Conservation (phyloP, 2,797 vertebrate genomes). For the Protonibea diacanthus region DNA sequence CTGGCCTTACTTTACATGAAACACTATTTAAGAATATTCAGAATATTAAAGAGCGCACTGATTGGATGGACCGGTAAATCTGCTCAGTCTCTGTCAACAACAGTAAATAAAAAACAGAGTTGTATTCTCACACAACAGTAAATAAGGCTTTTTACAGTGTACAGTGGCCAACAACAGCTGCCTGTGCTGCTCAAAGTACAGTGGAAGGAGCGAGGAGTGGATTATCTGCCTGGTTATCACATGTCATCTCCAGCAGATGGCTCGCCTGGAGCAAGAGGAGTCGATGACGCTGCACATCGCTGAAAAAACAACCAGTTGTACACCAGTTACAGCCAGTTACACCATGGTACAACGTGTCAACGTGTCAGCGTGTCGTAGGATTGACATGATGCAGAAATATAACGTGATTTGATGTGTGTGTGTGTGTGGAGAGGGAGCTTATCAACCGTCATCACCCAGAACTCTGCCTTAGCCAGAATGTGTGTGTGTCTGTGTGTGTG, state of each 20-base stretch:
- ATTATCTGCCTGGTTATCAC: slow-evolving; percentile 68
- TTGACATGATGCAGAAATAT: slow-evolving; percentile 25
- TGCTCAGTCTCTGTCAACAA: background rate
- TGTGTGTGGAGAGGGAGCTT: slow-evolving; percentile 36
- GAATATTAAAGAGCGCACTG: background rate
- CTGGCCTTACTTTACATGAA: background rate
- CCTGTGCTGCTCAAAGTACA: slow-evolving; percentile 6
- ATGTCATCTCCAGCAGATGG: slow-evolving; percentile 73
- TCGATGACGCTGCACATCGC: slow-evolving; percentile 45
- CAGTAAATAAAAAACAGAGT: background rate
- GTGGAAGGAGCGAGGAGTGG: slow-evolving; percentile 44
- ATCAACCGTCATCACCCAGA: slow-evolving; percentile 46
- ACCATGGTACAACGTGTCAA: slow-evolving; percentile 21
- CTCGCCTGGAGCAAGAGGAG: slow-evolving; percentile 62
- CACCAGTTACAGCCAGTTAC: slow-evolving; percentile 60
- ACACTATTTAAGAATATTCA: background rate
- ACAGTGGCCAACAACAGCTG: slow-evolving; percentile 30
- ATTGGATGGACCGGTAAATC: background rate
- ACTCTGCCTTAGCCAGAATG: slow-evolving; percentile 47
- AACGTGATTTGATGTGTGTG: slow-evolving; percentile 8
- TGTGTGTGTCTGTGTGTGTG: slow-evolving; percentile 28
- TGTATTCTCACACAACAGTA: slow-evolving; percentile 4
- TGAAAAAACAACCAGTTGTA: slow-evolving; percentile 49
- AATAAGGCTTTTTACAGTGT: background rate
- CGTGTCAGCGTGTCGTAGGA: slow-evolving; percentile 22